Conservation (phyloP, 2,113 vertebrate species). For the Pao palembangensis region DNA sequence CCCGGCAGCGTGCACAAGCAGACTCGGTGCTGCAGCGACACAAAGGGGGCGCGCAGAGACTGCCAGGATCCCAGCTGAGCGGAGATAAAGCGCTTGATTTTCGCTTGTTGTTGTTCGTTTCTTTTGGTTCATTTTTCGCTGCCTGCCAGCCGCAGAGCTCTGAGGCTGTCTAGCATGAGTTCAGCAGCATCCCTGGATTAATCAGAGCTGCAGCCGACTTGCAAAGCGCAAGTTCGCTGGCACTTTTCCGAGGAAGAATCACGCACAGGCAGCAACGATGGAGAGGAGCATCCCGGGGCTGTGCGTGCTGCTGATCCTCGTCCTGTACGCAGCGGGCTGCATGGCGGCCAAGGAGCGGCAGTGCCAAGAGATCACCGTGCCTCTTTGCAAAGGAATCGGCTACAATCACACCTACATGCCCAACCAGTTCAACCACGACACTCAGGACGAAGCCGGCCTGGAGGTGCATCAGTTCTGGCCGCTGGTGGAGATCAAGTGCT, state of each 20-base stretch:
- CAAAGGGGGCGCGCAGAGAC: slow-evolving; percentile 18
- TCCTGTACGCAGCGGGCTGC: slow-evolving; percentile 41
- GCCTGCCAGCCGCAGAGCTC: no score
- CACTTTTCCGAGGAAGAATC: slow-evolving; percentile 15
- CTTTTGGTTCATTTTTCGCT: no score
- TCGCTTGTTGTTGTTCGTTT: no score
- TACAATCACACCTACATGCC: slow-evolving; percentile 92
- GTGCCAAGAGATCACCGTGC: slow-evolving; percentile 92
- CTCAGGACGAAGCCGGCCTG: slow-evolving; percentile 88
- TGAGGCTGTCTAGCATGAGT: slow-evolving; percentile 29
- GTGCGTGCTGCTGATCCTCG: slow-evolving; percentile 43
- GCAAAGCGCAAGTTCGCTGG: slow-evolving; percentile 51
- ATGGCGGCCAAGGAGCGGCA: slow-evolving; percentile 82
- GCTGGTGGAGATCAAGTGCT: slow-evolving; percentile 88
- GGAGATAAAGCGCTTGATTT: slow-evolving; percentile 4
- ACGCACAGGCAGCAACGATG: slow-evolving; percentile 37
- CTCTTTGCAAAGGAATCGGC: slow-evolving; percentile 87
- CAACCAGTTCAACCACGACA: slow-evolving; percentile 91
- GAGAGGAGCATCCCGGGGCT: slow-evolving; percentile 44
- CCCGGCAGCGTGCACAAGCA: slow-evolving; percentile 21
- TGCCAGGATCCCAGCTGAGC: background rate
- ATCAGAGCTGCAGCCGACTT: slow-evolving; percentile 36
- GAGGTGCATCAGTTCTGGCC: slow-evolving; percentile 94
- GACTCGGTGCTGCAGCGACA: background rate
- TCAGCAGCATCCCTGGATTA: slow-evolving; percentile 25